phyloP scores from a whole-genome alignment of 1,140 invertebrate genomes.

The Cotesia glomerata region DNA sequence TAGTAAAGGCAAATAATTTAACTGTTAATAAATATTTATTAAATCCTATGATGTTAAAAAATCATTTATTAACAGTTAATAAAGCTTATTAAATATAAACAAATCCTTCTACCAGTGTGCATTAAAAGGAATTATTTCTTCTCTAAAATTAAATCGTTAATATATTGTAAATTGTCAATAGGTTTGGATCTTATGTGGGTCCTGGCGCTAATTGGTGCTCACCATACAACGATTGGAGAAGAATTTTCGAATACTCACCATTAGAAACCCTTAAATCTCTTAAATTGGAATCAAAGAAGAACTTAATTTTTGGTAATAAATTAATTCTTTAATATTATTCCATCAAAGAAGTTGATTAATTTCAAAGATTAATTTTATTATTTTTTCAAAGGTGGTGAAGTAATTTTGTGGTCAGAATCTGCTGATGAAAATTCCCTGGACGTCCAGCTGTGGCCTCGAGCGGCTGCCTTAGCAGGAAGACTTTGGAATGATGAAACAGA shows the following conservation, averaged over 20 bases:
- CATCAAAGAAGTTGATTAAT: no score
- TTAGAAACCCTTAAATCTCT: constrained; percentile 58
- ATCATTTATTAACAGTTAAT: no score
- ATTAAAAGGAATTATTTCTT: no score
- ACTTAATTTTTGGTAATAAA: constrained; percentile 65
- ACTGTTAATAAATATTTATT: no score
- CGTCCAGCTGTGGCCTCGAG: constrained; percentile 77
- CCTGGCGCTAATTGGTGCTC: constrained; percentile 83
- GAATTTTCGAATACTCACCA: constrained; percentile 80
- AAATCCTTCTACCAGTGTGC: no score
- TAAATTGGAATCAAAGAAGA: constrained; percentile 56
- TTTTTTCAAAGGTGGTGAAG: constrained; percentile 70
- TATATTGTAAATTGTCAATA: constrained; percentile 35
- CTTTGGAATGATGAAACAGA: constrained; percentile 67
- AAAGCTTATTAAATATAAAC: no score
- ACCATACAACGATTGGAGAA: constrained; percentile 88
- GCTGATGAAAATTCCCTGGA: constrained; percentile 71
- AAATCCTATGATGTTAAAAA: no score
- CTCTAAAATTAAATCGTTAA: no score
- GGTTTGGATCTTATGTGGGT: constrained; percentile 67
- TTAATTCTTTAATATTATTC: background rate
- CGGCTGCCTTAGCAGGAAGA: constrained; percentile 80
- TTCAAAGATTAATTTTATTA: background rate
- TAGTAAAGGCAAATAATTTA: no score
- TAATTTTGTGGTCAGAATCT: constrained; percentile 83